Conservation (phyloP, 2,113 vertebrate species). For the Stigmatopora nigra region DNA sequence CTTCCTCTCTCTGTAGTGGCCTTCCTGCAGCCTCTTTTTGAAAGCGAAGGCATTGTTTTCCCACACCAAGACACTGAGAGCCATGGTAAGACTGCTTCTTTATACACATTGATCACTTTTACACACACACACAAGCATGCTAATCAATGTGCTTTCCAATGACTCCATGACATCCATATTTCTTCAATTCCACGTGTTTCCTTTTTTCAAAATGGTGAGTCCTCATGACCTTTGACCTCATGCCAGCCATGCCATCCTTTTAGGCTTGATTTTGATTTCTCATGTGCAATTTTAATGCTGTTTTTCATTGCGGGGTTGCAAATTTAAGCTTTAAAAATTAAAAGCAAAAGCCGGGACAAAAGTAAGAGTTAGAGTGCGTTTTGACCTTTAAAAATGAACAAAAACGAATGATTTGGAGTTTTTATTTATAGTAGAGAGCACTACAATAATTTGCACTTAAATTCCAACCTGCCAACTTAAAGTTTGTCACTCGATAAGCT, state of each 20-base stretch:
- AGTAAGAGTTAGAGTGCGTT: too few relatives aligned
- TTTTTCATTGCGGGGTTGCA: too few relatives aligned
- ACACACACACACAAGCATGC: slow-evolving; percentile 47
- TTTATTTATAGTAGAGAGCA: not conserved
- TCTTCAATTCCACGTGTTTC: slow-evolving; percentile 46
- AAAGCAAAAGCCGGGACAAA: too few relatives aligned
- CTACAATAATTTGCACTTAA: not conserved
- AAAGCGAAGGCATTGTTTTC: slow-evolving; percentile 71
- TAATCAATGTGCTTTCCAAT: slow-evolving; percentile 42
- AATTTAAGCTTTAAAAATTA: too few relatives aligned
- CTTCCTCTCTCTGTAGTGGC: slow-evolving; percentile 72
- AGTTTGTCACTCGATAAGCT: not conserved
- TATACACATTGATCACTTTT: slow-evolving; percentile 17
- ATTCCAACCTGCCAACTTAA: too few relatives aligned
- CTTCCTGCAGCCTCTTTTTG: slow-evolving; percentile 71
- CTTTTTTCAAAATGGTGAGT: slow-evolving; percentile 43
- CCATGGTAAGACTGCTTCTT: slow-evolving; percentile 61
- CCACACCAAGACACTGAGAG: slow-evolving; percentile 69
- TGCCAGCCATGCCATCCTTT: slow-evolving; percentile 49
- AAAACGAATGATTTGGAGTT: too few relatives aligned
- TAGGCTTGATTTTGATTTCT: slow-evolving; percentile 23
- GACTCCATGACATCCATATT: slow-evolving; percentile 60
- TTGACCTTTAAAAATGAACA: too few relatives aligned
- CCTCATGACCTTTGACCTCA: slow-evolving; percentile 56
- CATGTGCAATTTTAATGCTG: not conserved